Conservation (phyloP, 2,888 invertebrate species). For the Amaurobius ferox region DNA sequence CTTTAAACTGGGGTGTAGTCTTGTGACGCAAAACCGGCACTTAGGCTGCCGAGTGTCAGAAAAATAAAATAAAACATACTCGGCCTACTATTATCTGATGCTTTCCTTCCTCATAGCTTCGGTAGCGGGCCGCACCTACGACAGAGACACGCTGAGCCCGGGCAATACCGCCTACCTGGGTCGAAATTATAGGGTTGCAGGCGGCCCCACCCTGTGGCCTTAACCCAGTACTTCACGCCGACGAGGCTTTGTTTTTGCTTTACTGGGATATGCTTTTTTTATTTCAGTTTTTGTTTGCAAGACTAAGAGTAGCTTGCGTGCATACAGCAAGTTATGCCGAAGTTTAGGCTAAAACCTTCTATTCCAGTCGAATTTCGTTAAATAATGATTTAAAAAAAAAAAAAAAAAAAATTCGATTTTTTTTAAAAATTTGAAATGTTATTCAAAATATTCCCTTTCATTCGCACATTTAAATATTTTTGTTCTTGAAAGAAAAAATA, state of each 20-base stretch:
- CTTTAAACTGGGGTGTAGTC: conserved; percentile 32
- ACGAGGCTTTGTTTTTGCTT: not conserved
- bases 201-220: conserved; percentile 29
- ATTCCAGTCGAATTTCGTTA: too few relatives aligned
- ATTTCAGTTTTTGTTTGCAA: too few relatives aligned
- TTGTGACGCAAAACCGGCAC: conserved; percentile 46
- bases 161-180: conserved; percentile 42
- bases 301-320: too few relatives aligned
- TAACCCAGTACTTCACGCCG: conserved; percentile 39
- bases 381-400: too few relatives aligned
- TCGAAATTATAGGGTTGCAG: conserved; percentile 55
- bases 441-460: too few relatives aligned
- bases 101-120: conserved; percentile 30
- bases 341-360: too few relatives aligned
- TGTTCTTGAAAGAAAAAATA: too few relatives aligned
- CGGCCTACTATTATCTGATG: conserved; percentile 41
- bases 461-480: too few relatives aligned
- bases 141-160: conserved; percentile 3
- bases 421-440: too few relatives aligned
- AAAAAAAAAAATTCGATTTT: too few relatives aligned
- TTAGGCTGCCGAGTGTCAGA: conserved; percentile 4
- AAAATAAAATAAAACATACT: not conserved
- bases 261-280: too few relatives aligned
- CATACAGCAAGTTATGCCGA: too few relatives aligned
- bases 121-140: conserved; percentile 57